Evolutionary conservation across 2,888 invertebrate genomes (phyloP).

Genomic region (Proisotoma minuta): DNA sequence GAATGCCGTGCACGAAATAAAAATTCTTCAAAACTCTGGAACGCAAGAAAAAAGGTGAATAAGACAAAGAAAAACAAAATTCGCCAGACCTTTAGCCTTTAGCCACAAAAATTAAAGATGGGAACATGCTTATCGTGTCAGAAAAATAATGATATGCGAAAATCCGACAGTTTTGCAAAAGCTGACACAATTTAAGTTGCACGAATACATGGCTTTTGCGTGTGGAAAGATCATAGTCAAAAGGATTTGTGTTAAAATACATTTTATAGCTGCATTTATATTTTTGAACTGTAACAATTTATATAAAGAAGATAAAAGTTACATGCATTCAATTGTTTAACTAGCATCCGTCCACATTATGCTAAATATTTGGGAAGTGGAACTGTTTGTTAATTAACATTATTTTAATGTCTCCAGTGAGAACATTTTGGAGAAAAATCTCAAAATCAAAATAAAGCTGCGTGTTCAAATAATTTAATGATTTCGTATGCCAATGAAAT

Average conservation of each 20-base stretch:
- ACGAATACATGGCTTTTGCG: not conserved
- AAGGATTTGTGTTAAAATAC: not conserved
- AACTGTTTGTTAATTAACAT: too few species aligned
- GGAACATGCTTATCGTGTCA: not conserved
- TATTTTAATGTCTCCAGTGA: slow-evolving; percentile 5
- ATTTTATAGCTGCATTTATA: too few species aligned
- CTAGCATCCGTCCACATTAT: too few species aligned
- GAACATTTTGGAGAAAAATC: slow-evolving; percentile 1
- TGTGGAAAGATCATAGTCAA: not conserved
- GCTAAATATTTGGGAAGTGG: too few species aligned
- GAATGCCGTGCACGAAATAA: not conserved
- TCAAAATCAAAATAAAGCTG: too few species aligned
- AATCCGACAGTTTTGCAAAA: slow-evolving; percentile 1
- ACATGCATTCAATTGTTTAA: too few species aligned
- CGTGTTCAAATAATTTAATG: too few species aligned
- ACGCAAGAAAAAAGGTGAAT: not conserved
- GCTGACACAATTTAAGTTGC: too few species aligned
- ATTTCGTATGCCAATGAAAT: too few species aligned
- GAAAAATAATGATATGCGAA: slow-evolving; percentile 5
- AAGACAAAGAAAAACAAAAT: not conserved
- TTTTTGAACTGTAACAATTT: too few species aligned
- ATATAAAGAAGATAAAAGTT: too few species aligned
- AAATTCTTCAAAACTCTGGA: not conserved
- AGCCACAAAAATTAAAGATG: not conserved
- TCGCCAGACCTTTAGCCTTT: too few species aligned